phyloP scores from a whole-genome alignment of 2,797 vertebrate species.

The Notoglanidium macrostoma region DNA sequence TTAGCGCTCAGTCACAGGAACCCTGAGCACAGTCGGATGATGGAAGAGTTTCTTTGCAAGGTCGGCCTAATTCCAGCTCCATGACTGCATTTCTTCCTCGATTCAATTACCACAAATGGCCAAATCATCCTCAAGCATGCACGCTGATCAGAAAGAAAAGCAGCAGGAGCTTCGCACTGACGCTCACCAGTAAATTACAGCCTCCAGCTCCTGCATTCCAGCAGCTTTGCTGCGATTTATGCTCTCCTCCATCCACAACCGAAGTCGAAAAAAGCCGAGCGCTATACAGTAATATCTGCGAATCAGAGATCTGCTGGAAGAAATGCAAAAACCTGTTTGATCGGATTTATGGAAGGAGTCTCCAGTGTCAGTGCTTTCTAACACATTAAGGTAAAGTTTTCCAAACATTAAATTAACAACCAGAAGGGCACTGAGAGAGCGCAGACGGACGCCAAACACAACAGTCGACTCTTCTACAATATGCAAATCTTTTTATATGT shows the following conservation, averaged over 20 bases:
- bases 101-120: constrained; percentile 54
- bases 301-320: neutral
- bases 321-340: neutral
- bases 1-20: neutral
- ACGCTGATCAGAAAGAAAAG: constrained; percentile 18
- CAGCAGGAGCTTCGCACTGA: constrained; percentile 4
- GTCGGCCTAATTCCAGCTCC: constrained; percentile 25
- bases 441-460: too few relatives aligned
- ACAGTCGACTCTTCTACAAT: too few relatives aligned
- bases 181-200: constrained; percentile 22
- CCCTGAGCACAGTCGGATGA: neutral
- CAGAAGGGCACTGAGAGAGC: too few relatives aligned
- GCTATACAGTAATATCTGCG: neutral
- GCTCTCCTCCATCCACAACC: neutral
- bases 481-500: too few relatives aligned
- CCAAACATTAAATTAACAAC: too few relatives aligned
- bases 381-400: too few relatives aligned
- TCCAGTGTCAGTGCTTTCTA: neutral
- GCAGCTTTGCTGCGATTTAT: constrained; percentile 25
- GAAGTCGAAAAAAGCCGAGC: neutral
- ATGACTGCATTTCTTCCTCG: constrained; percentile 35
- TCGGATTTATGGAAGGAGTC: neutral
- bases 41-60: neutral
- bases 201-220: constrained; percentile 7
- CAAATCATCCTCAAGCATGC: constrained; percentile 41